These are phyloP conservation scores for Metaphire vulgaris DNA, from an alignment of 1,140 invertebrate genomes.

Conservation along the genomic window DNA sequence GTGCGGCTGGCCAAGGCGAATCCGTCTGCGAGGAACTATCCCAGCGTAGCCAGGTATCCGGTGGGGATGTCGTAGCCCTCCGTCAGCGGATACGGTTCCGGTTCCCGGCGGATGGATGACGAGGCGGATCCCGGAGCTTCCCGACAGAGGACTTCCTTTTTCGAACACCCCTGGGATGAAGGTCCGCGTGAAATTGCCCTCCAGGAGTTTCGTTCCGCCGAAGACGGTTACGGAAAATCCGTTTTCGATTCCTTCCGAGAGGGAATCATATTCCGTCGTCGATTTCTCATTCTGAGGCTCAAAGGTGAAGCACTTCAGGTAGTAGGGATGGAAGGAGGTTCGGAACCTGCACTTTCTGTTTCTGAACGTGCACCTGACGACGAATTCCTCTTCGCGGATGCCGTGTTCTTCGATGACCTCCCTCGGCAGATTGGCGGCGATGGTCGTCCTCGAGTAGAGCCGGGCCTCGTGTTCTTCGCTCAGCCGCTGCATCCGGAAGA, in stretches of 20 bases:
- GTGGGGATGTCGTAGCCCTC: not conserved
- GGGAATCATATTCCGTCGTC: not conserved
- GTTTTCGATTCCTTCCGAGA: not conserved
- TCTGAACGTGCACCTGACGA: not conserved
- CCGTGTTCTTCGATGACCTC: not conserved
- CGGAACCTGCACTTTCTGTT: not conserved
- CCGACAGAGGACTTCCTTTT: not conserved
- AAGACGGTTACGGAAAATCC: not conserved
- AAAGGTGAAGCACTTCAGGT: not conserved
- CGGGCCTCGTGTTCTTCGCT: not conserved
- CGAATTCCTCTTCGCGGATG: not conserved
- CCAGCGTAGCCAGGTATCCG: constrained; percentile 1
- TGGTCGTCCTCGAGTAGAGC: not conserved
- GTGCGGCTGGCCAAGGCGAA: not conserved
- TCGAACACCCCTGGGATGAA: not conserved
- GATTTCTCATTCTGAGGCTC: not conserved
- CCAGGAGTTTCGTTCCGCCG: not conserved
- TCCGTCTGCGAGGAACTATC: not conserved
- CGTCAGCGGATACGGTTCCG: not conserved
- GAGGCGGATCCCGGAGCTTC: not conserved
- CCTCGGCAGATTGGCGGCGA: not conserved
- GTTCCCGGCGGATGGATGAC: constrained; percentile 8
- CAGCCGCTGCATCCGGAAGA: not conserved
- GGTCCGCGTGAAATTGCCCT: not conserved
- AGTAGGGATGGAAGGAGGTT: not conserved